Evolutionary conservation across 2,888 invertebrate genomes (phyloP).

Genomic region (Scaeva pyrastri): DNA sequence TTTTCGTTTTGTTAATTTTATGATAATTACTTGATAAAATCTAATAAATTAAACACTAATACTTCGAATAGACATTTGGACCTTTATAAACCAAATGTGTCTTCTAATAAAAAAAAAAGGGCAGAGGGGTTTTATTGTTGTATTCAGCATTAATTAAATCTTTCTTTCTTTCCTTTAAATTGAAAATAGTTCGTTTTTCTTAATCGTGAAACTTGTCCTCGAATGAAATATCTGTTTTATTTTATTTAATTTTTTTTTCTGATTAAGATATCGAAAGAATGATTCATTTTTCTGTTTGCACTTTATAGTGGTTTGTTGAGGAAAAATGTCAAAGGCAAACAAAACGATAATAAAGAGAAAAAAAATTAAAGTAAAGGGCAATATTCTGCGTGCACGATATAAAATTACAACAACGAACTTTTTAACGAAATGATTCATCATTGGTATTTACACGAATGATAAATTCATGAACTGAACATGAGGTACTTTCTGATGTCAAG

Average conservation of each 20-base stretch:
- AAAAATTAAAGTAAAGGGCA: conserved; percentile 9
- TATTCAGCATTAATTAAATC: too few relatives aligned
- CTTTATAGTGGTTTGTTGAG: neutral
- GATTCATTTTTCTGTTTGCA: conserved; percentile 25
- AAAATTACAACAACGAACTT: neutral
- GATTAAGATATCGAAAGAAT: neutral
- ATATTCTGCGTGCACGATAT: conserved; percentile 11
- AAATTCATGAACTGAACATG: neutral
- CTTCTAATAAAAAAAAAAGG: too few relatives aligned
- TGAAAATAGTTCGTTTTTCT: too few relatives aligned
- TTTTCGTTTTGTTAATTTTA: conserved; percentile 10
- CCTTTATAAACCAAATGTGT: too few relatives aligned
- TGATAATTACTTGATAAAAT: neutral
- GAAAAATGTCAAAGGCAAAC: conserved; percentile 26
- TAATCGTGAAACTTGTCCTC: neutral
- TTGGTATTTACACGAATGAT: neutral
- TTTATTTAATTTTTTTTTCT: neutral
- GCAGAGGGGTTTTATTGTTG: too few relatives aligned
- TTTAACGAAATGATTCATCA: neutral
- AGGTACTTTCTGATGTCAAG: neutral
- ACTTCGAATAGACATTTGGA: too few relatives aligned
- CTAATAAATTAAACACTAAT: neutral
- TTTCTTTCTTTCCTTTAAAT: too few relatives aligned
- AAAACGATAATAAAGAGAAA: neutral
- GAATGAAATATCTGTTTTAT: neutral